Evolutionary conservation across 92 coral and sea anemone genomes (phyloP).

Genomic region (Umimayanthus kanabou): DNA sequence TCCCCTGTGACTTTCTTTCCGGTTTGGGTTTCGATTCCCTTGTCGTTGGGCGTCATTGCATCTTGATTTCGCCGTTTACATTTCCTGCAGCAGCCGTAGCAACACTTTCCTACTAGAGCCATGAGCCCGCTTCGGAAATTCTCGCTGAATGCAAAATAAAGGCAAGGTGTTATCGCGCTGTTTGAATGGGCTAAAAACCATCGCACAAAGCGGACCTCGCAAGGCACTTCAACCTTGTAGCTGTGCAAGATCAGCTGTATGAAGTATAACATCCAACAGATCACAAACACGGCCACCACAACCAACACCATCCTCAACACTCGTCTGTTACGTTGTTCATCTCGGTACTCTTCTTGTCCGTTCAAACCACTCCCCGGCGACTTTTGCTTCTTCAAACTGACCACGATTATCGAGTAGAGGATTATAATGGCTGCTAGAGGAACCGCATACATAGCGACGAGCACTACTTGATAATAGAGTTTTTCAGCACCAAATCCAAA

Average conservation of each 20-base stretch:
- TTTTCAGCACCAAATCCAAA: conserved; percentile 66
- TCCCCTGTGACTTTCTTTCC: not conserved
- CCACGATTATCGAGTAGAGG: conserved; percentile 68
- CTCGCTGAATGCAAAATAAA: conserved; percentile 62
- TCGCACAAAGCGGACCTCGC: conserved; percentile 58
- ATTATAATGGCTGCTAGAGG: conserved; percentile 61
- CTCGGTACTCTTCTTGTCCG: conserved; percentile 24
- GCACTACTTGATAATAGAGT: conserved; percentile 58
- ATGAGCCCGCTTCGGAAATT: conserved; percentile 63
- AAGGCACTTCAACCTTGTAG: conserved; percentile 60
- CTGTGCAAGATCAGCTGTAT: conserved; percentile 64
- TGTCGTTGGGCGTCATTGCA: not conserved
- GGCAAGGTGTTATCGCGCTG: conserved; percentile 70
- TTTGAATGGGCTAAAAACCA: conserved; percentile 68
- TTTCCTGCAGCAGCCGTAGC: not conserved
- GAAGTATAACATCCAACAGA: conserved; percentile 77
- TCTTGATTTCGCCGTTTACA: not conserved
- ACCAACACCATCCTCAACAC: conserved; percentile 72
- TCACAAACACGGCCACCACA: conserved; percentile 67
- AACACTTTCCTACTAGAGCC: not conserved
- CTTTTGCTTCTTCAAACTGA: conserved; percentile 55
- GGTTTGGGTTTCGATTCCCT: not conserved
- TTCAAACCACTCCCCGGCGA: conserved; percentile 43
- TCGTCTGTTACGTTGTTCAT: conserved; percentile 53
- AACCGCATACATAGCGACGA: conserved; percentile 64